Conservation (phyloP, 2,113 vertebrate genomes). For the Tichodroma muraria region DNA sequence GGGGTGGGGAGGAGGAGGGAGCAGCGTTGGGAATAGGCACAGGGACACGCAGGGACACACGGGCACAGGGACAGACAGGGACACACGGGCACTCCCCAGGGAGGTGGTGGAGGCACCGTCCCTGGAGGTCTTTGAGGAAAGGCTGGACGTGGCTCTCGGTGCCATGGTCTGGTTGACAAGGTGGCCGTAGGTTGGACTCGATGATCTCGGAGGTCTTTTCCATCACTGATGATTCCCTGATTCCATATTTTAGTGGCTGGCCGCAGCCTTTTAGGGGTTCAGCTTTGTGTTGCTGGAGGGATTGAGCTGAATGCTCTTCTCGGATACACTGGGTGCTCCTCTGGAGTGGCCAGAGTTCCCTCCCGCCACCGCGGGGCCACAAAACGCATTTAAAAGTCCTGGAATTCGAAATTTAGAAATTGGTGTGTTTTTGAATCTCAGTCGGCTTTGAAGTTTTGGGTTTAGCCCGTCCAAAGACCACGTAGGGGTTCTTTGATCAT, state of each 20-base stretch:
- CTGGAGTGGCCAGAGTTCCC: not conserved
- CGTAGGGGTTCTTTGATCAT: not conserved
- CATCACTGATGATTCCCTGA: not conserved
- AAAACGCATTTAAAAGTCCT: not conserved
- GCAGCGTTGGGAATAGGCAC: not conserved
- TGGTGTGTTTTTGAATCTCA: not conserved
- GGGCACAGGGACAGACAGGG: not conserved
- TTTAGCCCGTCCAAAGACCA: not conserved
- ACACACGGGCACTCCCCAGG: not conserved
- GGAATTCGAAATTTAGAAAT: conserved; percentile 28
- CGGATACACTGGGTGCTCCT: not conserved
- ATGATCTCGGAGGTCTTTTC: not conserved
- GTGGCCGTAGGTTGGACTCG: not conserved
- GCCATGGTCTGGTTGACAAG: not conserved
- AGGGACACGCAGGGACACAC: not conserved
- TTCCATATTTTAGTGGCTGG: not conserved
- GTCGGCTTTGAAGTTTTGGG: conserved; percentile 7
- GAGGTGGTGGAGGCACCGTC: not conserved
- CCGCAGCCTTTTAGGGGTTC: not conserved
- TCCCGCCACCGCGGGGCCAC: not conserved
- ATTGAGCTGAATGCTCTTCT: not conserved
- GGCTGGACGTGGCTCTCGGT: not conserved
- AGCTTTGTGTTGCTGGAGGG: conserved; percentile 13
- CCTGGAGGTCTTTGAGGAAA: not conserved
- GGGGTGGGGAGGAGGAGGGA: not conserved